Conservation (phyloP, 2,113 vertebrate species). For the Heptranchias perlo region DNA sequence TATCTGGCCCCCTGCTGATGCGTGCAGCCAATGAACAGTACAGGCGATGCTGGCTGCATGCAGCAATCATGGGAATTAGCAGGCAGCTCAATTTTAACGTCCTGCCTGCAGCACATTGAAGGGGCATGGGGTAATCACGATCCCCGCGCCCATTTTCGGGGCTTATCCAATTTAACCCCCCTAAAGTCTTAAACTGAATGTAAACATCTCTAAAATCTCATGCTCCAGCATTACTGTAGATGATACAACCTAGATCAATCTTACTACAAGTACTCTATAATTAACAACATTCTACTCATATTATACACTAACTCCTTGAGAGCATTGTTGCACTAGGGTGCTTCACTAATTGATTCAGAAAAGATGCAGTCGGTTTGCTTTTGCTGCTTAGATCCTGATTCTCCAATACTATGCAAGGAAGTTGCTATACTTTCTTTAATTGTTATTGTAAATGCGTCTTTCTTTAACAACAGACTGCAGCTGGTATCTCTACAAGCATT, state of each 20-base stretch:
- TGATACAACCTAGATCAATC: not conserved
- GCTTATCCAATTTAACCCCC: too few relatives aligned
- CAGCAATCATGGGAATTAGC: too few relatives aligned
- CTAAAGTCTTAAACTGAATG: slow-evolving; percentile 2
- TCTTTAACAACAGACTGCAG: not conserved
- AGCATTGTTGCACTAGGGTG: too few relatives aligned
- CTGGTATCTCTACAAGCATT: not conserved
- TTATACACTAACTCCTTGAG: too few relatives aligned
- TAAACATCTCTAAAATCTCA: not conserved
- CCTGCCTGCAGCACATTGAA: too few relatives aligned
- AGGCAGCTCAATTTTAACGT: too few relatives aligned
- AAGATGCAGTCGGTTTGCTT: not conserved
- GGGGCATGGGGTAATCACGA: too few relatives aligned
- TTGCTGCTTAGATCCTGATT: not conserved
- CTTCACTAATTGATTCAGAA: too few relatives aligned
- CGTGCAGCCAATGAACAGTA: too few relatives aligned
- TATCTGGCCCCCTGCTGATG: too few relatives aligned
- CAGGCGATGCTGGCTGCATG: too few relatives aligned
- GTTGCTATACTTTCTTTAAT: not conserved
- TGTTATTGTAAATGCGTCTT: not conserved
- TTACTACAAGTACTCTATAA: not conserved
- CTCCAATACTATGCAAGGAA: not conserved
- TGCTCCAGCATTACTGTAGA: not conserved
- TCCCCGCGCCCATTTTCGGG: too few relatives aligned
- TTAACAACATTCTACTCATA: not conserved